Evolutionary conservation across 2,797 vertebrate species (phyloP).

Genomic region (Chelonia mydas): DNA sequence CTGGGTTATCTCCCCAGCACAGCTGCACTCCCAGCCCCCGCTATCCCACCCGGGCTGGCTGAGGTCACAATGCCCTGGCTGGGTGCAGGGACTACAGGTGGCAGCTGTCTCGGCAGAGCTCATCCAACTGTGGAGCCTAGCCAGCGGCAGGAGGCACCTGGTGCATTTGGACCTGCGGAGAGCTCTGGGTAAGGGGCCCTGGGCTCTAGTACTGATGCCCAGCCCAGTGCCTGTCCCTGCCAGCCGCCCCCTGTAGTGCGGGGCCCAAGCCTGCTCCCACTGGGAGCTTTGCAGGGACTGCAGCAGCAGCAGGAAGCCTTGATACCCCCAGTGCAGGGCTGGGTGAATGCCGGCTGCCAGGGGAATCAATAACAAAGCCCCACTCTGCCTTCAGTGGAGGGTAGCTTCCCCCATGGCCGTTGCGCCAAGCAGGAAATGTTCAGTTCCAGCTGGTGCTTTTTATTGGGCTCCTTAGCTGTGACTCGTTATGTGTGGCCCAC

Average conservation of each 20-base stretch:
- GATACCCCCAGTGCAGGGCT: background rate
- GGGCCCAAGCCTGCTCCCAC: background rate
- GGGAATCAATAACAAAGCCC: no score
- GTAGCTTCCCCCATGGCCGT: no score
- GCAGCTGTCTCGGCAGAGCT: background rate
- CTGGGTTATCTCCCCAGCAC: background rate
- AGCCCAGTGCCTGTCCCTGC: background rate
- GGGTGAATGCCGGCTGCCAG: no score
- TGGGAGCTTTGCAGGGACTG: background rate
- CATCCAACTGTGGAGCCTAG: background rate
- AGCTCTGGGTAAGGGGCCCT: background rate
- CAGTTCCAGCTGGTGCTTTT: background rate
- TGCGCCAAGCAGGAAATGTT: background rate
- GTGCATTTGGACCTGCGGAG: background rate
- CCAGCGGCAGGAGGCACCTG: background rate
- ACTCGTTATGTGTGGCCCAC: background rate
- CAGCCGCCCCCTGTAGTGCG: background rate
- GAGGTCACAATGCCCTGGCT: conserved; percentile 11
- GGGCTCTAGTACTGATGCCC: background rate
- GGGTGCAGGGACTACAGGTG: background rate
- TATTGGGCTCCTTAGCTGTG: background rate
- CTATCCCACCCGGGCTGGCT: background rate
- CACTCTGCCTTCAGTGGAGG: no score
- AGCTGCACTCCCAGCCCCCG: background rate
- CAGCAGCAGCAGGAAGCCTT: background rate